Conservation (phyloP, 2,113 vertebrate species). For the Dipodomys spectabilis region DNA sequence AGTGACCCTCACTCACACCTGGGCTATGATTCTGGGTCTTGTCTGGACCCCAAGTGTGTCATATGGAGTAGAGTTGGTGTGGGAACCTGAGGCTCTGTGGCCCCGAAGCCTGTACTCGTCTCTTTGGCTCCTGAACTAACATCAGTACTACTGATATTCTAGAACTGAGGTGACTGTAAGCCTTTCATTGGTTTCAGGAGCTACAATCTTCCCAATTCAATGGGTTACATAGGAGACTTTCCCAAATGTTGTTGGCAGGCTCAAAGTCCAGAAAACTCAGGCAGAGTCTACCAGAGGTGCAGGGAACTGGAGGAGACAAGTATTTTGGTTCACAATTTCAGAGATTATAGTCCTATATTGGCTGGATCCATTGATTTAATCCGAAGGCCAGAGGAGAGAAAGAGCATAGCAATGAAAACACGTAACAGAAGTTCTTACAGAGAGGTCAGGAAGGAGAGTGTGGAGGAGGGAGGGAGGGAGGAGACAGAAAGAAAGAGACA, state of each 20-base stretch:
- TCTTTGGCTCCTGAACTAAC: background rate
- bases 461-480: too few species aligned
- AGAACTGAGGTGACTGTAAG: background rate
- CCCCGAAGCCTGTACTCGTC: background rate
- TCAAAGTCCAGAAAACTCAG: background rate
- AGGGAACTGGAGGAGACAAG: background rate
- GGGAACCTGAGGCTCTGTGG: background rate
- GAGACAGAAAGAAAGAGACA: too few species aligned
- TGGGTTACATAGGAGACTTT: background rate
- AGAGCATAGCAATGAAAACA: background rate
- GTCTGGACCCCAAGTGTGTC: background rate
- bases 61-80: background rate
- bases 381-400: background rate
- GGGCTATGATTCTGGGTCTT: too few species aligned
- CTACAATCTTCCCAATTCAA: background rate
- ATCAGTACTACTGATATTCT: background rate
- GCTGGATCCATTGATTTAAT: background rate
- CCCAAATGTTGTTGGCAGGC: background rate
- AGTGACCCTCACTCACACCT: background rate
- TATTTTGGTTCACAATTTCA: background rate
- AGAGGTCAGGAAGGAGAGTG: too few species aligned
- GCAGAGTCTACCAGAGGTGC: background rate
- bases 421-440: background rate
- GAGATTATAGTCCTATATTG: background rate
- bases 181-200: background rate